These are phyloP conservation scores for Anolis apletophallus DNA, from an alignment of 2,797 vertebrate species.

Conservation along the genomic window DNA sequence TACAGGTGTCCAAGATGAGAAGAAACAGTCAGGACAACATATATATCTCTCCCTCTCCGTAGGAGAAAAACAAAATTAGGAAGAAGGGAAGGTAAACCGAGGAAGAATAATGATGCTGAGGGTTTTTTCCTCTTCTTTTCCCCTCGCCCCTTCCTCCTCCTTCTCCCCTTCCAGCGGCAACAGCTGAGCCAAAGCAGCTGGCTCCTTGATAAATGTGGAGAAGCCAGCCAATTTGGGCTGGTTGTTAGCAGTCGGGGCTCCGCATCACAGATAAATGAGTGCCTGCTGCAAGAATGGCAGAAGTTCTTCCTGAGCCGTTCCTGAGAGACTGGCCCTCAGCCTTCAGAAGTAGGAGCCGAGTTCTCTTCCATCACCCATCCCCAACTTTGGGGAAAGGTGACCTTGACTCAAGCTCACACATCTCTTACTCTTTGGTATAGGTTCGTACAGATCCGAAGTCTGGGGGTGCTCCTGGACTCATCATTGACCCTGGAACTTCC, in stretches of 20 bases:
- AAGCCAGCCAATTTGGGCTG: constrained; percentile 94
- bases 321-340: constrained; percentile 82
- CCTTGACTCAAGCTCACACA: constrained; percentile 80
- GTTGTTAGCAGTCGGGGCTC: constrained; percentile 88
- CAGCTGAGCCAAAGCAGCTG: constrained; percentile 89
- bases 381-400: constrained; percentile 83
- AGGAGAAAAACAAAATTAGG: constrained; percentile 41
- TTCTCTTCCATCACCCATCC: constrained; percentile 79
- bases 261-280: constrained; percentile 86
- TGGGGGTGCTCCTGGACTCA: too few relatives aligned
- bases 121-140: constrained; percentile 83
- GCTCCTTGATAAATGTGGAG: constrained; percentile 92
- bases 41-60: constrained; percentile 27
- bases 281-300: constrained; percentile 88
- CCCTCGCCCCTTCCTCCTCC: constrained; percentile 73
- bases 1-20: constrained; percentile 43
- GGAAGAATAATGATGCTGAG: constrained; percentile 86
- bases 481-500: too few relatives aligned
- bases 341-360: constrained; percentile 61
- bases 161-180: constrained; percentile 78
- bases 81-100: constrained; percentile 71
- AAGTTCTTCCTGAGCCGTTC: constrained; percentile 83
- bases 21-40: constrained; percentile 56
- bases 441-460: too few relatives aligned
- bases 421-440: background rate